A percentile compares a stretch with the other conserved stretches of the same genome.
Evolutionary conservation across 1,140 invertebrate genomes (phyloP).

Genomic region (Lepidurus arcticus): DNA sequence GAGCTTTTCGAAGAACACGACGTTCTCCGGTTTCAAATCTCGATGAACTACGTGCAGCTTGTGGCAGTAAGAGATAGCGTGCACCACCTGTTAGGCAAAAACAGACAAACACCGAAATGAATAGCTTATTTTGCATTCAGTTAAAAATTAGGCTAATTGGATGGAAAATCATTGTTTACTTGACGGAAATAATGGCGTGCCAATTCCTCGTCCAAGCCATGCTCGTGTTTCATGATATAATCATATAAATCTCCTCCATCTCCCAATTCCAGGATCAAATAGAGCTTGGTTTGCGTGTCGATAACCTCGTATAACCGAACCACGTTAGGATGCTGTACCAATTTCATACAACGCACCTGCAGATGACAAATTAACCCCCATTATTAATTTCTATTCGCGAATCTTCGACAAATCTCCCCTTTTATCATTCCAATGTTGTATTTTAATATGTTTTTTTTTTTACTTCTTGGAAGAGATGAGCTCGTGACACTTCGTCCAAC

Average conservation of each 20-base stretch:
- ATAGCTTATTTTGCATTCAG: neutral
- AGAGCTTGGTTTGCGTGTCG: constrained; percentile 93
- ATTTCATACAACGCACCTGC: constrained; percentile 87
- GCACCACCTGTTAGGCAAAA: constrained; percentile 71
- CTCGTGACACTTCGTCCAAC: constrained; percentile 90
- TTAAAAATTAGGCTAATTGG: neutral
- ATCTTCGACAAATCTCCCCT: too few species aligned
- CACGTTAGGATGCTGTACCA: constrained; percentile 97
- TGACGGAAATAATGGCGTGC: constrained; percentile 85
- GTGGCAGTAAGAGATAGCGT: constrained; percentile 97
- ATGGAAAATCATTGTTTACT: constrained; percentile 35
- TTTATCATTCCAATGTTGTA: too few species aligned
- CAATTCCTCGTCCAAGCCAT: constrained; percentile 57
- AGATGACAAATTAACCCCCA: constrained; percentile 25
- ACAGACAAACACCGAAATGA: neutral
- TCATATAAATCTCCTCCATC: constrained; percentile 99
- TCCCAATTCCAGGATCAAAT: constrained; percentile 94
- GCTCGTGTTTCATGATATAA: constrained; percentile 95
- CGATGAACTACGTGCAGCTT: constrained; percentile 86
- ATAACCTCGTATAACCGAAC: constrained; percentile 98
- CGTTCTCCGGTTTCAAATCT: constrained; percentile 98
- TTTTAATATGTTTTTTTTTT: constrained; percentile 30
- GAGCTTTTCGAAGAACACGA: constrained; percentile 96
- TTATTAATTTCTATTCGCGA: neutral
- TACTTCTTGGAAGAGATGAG: constrained; percentile 95